phyloP scores from a whole-genome alignment of 2,888 invertebrate species.

The Euphydryas editha region DNA sequence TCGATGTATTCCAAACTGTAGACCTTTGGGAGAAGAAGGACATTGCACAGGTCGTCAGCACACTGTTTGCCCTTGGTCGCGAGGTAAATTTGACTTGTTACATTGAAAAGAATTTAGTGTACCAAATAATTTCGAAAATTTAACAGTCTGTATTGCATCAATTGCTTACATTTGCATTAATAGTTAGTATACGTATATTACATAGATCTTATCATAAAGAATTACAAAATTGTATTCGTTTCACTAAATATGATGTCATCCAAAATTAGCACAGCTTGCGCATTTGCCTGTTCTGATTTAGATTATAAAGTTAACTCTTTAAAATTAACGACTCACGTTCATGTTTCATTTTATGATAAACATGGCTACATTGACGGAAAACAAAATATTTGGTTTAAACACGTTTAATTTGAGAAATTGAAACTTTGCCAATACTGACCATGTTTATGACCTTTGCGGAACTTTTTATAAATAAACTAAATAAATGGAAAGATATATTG shows the following conservation, averaged over 20 bases:
- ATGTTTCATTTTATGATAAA: conserved; percentile 46
- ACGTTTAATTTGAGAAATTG: conserved; percentile 69
- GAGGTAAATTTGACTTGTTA: conserved; percentile 82
- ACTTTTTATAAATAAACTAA: conserved; percentile 76
- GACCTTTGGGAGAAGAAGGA: conserved; percentile 98
- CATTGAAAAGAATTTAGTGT: not conserved
- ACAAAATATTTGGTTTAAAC: conserved; percentile 49
- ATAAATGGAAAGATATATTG: conserved; percentile 56
- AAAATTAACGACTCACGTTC: conserved; percentile 37
- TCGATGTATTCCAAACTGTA: conserved; percentile 98
- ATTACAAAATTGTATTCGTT: conserved; percentile 29
- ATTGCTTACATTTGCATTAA: too few species aligned
- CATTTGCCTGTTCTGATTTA: not conserved
- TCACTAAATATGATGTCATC: too few species aligned
- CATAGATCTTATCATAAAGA: conserved; percentile 8
- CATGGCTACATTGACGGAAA: conserved; percentile 38
- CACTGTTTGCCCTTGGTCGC: conserved; percentile 93
- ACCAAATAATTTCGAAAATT: not conserved
- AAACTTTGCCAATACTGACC: conserved; percentile 68
- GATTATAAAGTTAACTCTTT: conserved; percentile 7
- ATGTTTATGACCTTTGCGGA: conserved; percentile 75
- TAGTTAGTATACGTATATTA: not conserved
- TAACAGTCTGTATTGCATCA: not conserved
- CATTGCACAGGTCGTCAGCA: conserved; percentile 92
- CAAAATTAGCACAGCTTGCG: conserved; percentile 12